Evolutionary conservation across 2,888 invertebrate species (phyloP), one percentile per base, ranked within the genome.

Genomic region (Mamestra brassicae): DNA sequence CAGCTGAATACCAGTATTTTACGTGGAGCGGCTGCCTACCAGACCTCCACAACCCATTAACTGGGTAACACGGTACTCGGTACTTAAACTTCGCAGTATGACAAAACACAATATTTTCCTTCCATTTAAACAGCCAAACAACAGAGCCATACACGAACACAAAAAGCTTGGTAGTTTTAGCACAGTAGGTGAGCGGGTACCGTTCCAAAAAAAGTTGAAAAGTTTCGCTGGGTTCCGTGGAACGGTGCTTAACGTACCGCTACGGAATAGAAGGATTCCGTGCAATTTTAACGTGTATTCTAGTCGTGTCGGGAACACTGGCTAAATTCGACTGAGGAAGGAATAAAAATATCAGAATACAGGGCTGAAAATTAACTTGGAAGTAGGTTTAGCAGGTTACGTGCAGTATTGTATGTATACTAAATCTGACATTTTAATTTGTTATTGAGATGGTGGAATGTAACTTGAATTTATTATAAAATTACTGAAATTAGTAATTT

Each of bases 221-320:
- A 55, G 63, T 78, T 68, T 76, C 8, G 3, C 50, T 11, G 60
- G 60, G 50, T 68, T 58, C 54, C 34, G 55, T 60, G 7, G 50
- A 63, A n/a, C 67, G 26, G 42, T 77, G 77, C 54, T 58, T 63
- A 63, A n/a, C 54, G 50, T 63, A 63, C 76, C 50, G 34, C 34
- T 42, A 38, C 78, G 17, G 52, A 42, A 66, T 57, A 57, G 47
- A 82, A 77, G 78, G 64, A 64, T 67, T 34, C 45, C 17, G 55
- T 64, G 63, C 26, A 68, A 78, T 67, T 70, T 77, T 47, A 60
- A 70, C 82, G 34, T 52, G 57, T 52, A 58, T 63, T 71, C 36
- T 4, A 57, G 73, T 63, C 70, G 50, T 71, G 54, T 76, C 38
- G 61, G 13, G 55, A 45, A 78, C 55, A 78, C 7, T 55, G 42